Evolutionary conservation across 2,888 invertebrate species (phyloP), one percentile per base, ranked within the genome.

Genomic region (Argynnis bischoffii): DNA sequence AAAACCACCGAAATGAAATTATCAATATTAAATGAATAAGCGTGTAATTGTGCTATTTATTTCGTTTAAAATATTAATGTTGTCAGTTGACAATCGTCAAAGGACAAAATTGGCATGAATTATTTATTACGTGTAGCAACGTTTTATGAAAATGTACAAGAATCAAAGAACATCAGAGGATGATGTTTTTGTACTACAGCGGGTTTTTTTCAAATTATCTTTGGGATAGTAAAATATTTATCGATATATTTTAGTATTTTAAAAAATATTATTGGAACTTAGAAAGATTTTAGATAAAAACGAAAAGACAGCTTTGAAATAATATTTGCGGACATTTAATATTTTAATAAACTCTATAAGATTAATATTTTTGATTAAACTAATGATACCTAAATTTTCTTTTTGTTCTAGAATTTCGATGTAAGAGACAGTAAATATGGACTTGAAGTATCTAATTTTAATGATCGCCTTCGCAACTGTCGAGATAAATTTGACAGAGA

Each of bases 401-500:
- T 61, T 61, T 91, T 91, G 91, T 92, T 92, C 73, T 91, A 92
- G 92, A 88, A 88, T 76, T 41, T 75, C 77, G 77, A 88, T 86
- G 86, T 86, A 80, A 86, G 83, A 79, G 71, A 74, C 74, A 80
- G 81, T 78, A 81, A 86, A 83, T 76, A 92, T 92, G 92, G 89
- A 86, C 81, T 88, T 89, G 77, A 92, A 90, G 81, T 90, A 89
- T 80, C 80, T 91, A 73, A 88, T 92, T 78, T 82, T 92, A 79
- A 89, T 91, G 88, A 90, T 92, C 77, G 89, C 90, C 64, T 89
- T 91, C 75, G 86, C 91, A 69, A 90, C 87, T 31, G 86, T 91
- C 63, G 89, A 91, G 85, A 91, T 92, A 80, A 91, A 91, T 77
- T 85, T 90, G 69, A 91, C 90, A 3, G 92, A 91, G 75, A 90